A percentile compares a stretch with the other conserved stretches of the same genome.
Evolutionary conservation across 2,113 vertebrate species (phyloP).

Genomic region (Variabilichromis moorii): DNA sequence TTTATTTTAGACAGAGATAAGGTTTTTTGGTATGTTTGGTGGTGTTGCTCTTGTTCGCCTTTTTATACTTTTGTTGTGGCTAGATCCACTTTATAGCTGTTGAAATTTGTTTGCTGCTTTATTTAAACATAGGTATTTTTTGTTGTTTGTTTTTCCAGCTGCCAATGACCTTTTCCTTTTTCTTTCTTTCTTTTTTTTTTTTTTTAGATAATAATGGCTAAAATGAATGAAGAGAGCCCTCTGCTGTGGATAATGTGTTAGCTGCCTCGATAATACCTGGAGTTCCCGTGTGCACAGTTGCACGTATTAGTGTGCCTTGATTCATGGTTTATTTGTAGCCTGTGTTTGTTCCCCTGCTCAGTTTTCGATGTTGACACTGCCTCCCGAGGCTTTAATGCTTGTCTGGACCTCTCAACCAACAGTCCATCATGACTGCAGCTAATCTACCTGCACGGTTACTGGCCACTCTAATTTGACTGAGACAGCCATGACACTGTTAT

Average conservation of each 20-base stretch:
- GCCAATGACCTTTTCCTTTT: neutral
- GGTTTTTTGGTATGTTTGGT: neutral
- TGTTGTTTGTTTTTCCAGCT: neutral
- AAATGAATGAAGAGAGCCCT: neutral
- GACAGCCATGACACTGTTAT: neutral
- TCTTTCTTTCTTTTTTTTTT: fast-evolving
- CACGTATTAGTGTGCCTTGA: neutral
- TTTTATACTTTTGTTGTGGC: neutral
- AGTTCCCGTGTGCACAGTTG: neutral
- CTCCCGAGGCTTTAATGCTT: conserved; percentile 10
- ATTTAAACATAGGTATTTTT: neutral
- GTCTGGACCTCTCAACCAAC: conserved; percentile 4
- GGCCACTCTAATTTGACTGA: conserved; percentile 4
- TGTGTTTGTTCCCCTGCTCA: neutral
- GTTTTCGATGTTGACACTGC: neutral
- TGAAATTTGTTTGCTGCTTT: neutral
- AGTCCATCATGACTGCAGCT: conserved; percentile 24
- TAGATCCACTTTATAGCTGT: neutral
- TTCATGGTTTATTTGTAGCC: conserved; percentile 1
- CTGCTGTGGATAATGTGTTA: neutral
- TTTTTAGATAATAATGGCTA: neutral
- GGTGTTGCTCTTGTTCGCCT: neutral
- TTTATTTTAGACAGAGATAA: neutral
- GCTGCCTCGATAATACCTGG: neutral
- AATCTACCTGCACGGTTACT: conserved; percentile 26